Base-by-base conservation (phyloP, 2,113 vertebrate species). In the Zootoca vivipara region DNA sequence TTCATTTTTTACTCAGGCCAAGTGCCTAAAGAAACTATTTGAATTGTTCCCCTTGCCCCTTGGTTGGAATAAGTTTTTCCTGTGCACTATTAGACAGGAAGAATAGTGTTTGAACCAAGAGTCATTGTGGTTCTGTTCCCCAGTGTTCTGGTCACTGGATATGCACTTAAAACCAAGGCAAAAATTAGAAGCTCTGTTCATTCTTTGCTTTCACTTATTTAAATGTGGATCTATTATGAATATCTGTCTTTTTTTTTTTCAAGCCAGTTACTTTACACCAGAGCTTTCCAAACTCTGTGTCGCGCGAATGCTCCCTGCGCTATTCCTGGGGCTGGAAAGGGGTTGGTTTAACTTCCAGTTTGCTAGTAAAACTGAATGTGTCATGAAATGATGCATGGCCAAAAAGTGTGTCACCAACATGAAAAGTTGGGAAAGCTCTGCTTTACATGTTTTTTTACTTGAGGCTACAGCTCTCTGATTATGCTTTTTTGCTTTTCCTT, bases 101-200 rank as follows among this genome's bases (percentile, higher is more conserved):
- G 22, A 73, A 82, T 87, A 87, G 56, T 40, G 46, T 92, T 90
- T 84, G 65, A 90, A 85, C 70, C 86, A 82, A 22, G n/a, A 18
- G 64, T 24, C 26, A 52, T 28, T 78, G 52, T 4, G 16, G 6
- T 40, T 52, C 2, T 18, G 18, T 84, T 10, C 35, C 28, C 46
- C 46, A 78, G 4, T 72, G 33, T 62, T 73, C 69, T 73, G 12
- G 30, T 85, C 78, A 28, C 78, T 85, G 58, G 85, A 3, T 26
- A 4, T 90, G 78, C 42, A 35, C 24, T 24, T 74, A 35, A 35
- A 62, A 38, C 35, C 74, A 82, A 38, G 73, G 81, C 85, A 82
- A 67, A 58, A 83, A 26, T 42, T 42, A 24, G n/a, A 18, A 18
- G 58, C 16, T 1, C n/a, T 72, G n/a, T 33, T 72, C 33, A n/a